A percentile compares a stretch with the other conserved stretches of the same genome.
phyloP scores from a whole-genome alignment of 2,113 vertebrate genomes.

The Salvelinus namaycush region DNA sequence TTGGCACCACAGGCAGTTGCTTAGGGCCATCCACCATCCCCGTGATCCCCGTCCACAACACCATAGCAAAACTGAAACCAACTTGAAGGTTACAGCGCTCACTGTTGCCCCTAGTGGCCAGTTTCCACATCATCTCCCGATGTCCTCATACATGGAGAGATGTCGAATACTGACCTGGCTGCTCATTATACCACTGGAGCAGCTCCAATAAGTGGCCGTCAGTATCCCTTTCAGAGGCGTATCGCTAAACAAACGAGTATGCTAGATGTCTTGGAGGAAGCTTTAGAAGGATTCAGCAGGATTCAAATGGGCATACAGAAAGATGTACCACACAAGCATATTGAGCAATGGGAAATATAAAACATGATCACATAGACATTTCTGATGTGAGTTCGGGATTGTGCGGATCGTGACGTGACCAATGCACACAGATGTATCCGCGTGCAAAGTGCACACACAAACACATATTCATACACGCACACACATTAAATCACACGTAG shows the following conservation, averaged over 20 bases:
- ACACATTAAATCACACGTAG: slow-evolving; percentile 30
- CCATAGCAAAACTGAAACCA: too few relatives aligned
- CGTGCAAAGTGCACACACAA: too few relatives aligned
- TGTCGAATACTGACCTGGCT: neutral
- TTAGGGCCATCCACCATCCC: too few relatives aligned
- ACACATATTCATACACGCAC: slow-evolving; percentile 9
- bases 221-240: slow-evolving; percentile 52
- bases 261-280: slow-evolving; percentile 41
- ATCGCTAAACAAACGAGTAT: slow-evolving; percentile 38
- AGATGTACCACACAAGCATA: slow-evolving; percentile 35
- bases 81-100: too few relatives aligned
- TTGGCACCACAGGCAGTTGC: too few relatives aligned
- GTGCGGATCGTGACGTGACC: too few relatives aligned
- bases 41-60: too few relatives aligned
- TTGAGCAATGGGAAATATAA: slow-evolving; percentile 16
- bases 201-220: slow-evolving; percentile 47
- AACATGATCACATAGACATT: neutral
- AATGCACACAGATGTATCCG: too few relatives aligned
- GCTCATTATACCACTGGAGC: slow-evolving; percentile 51
- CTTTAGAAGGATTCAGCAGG: slow-evolving; percentile 43
- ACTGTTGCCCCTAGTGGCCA: too few relatives aligned
- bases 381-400: too few relatives aligned
- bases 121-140: too few relatives aligned
- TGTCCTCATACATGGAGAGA: too few relatives aligned
- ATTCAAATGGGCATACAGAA: slow-evolving; percentile 18